Conservation (phyloP, 2,113 vertebrate species). For the Elanus axillaris region DNA sequence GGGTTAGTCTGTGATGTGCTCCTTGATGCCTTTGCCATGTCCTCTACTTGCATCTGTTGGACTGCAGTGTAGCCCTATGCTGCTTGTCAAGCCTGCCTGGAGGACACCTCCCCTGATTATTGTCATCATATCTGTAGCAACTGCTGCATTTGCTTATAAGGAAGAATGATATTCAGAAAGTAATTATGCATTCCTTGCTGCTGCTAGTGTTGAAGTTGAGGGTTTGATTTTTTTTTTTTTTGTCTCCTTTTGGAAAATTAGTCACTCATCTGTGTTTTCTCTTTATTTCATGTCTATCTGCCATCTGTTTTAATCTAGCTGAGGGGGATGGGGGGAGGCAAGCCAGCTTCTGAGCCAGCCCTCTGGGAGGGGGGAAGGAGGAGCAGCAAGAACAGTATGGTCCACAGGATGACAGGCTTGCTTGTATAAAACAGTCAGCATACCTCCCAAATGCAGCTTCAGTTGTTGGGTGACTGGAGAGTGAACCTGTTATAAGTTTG, state of each 20-base stretch:
- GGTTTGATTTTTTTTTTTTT: neutral
- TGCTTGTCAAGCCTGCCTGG: neutral
- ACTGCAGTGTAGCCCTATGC: neutral
- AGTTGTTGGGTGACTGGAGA: neutral
- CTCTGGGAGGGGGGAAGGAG: neutral
- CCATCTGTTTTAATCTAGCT: conserved; percentile 39
- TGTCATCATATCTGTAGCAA: neutral
- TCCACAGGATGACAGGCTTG: neutral
- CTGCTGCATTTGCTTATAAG: neutral
- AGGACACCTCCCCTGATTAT: neutral
- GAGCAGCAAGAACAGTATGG: neutral
- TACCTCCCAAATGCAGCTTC: neutral
- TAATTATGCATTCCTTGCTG: conserved; percentile 16
- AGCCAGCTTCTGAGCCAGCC: neutral
- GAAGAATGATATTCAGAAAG: neutral
- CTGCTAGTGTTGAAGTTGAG: neutral
- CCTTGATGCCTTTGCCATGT: neutral
- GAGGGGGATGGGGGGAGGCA: neutral
- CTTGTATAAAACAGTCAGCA: neutral
- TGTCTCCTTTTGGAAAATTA: conserved; percentile 2
- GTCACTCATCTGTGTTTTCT: conserved; percentile 9
- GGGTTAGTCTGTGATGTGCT: neutral
- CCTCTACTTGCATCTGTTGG: neutral
- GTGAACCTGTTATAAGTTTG: neutral
- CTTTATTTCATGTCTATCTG: conserved; percentile 6